Conservation (phyloP, 2,797 vertebrate genomes). For the Alouatta caraya region DNA sequence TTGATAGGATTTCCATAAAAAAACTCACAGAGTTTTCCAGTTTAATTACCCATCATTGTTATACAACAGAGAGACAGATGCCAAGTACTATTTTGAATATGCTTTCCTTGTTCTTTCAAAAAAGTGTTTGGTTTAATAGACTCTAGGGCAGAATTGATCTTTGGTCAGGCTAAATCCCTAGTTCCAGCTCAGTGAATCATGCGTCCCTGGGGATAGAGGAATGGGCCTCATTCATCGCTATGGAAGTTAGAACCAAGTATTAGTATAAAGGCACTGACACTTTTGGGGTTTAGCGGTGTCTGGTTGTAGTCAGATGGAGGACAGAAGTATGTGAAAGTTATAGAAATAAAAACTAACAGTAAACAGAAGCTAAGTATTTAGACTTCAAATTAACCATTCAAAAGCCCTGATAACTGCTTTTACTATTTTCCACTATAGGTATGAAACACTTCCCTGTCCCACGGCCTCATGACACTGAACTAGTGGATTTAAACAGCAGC, state of each 20-base stretch:
- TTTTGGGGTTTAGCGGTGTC: conserved; percentile 16
- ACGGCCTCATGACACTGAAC: not conserved
- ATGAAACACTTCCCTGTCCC: conserved; percentile 10
- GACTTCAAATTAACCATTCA: conserved; percentile 9
- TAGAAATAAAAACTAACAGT: conserved; percentile 48
- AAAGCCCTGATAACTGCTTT: conserved; percentile 43
- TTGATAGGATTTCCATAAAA: conserved; percentile 26
- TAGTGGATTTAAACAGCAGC: conserved; percentile 51
- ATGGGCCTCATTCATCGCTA: conserved; percentile 38
- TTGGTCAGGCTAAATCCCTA: conserved; percentile 56
- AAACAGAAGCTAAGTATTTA: conserved; percentile 37
- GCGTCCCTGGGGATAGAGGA: not conserved
- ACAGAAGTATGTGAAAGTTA: not conserved
- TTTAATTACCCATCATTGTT: conserved; percentile 53
- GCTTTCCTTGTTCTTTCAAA: conserved; percentile 60
- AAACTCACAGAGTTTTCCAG: not conserved
- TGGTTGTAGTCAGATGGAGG: not conserved
- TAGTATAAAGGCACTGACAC: not conserved
- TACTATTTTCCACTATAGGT: not conserved
- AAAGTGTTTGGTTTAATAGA: conserved; percentile 57
- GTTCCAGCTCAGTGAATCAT: conserved; percentile 50
- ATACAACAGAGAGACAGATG: conserved; percentile 38
- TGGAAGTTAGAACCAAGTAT: conserved; percentile 48
- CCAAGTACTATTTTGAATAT: conserved; percentile 54
- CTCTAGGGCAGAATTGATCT: conserved; percentile 29